phyloP scores from a whole-genome alignment of 1,140 invertebrate species.

The Agraylea sexmaculata region DNA sequence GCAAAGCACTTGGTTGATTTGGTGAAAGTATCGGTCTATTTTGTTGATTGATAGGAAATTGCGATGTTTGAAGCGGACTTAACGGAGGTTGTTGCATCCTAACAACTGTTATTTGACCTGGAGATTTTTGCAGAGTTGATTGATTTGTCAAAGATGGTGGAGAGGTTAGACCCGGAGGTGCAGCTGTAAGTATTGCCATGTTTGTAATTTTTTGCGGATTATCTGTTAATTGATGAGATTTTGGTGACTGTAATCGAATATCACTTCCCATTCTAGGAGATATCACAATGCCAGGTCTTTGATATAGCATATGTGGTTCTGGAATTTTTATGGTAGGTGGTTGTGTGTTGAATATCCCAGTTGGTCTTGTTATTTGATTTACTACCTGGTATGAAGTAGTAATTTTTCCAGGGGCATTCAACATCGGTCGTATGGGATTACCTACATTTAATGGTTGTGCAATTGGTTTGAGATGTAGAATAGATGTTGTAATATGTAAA shows the following conservation, averaged over 20 bases:
- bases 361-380: conserved; percentile 33
- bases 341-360: conserved; percentile 33
- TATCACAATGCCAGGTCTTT: conserved; percentile 39
- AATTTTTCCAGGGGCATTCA: conserved; percentile 27
- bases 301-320: conserved; percentile 42
- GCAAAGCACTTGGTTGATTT: conserved; percentile 32
- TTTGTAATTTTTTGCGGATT: conserved; percentile 30
- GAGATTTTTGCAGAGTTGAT: conserved; percentile 29
- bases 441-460: conserved; percentile 26
- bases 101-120: conserved; percentile 36
- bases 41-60: conserved; percentile 28
- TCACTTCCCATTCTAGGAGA: conserved; percentile 36
- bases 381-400: conserved; percentile 35
- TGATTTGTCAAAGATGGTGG: conserved; percentile 27
- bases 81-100: conserved; percentile 39
- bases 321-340: conserved; percentile 47
- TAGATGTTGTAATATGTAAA: conserved; percentile 34
- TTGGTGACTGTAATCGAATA: conserved; percentile 32
- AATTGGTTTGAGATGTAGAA: conserved; percentile 32
- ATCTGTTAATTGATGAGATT: conserved; percentile 29
- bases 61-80: conserved; percentile 35
- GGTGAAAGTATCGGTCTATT: conserved; percentile 36
- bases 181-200: conserved; percentile 32
- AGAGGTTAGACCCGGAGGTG: conserved; percentile 28
- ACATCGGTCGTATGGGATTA: conserved; percentile 28